phyloP scores from a whole-genome alignment of 1,140 invertebrate genomes.

The Ceratina japonica region DNA sequence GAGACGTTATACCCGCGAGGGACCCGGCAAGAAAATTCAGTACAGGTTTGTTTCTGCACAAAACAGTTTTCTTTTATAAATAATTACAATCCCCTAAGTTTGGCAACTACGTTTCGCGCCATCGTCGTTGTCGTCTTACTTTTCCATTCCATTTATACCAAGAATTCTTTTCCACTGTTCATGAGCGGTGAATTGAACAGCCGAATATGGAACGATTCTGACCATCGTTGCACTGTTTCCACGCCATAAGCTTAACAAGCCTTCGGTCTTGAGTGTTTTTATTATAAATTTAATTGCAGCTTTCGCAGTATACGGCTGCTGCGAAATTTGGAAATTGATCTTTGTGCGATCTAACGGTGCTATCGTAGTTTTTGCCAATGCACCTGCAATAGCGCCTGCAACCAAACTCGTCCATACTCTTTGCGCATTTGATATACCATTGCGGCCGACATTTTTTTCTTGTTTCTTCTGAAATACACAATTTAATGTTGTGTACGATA shows the following conservation, averaged over 20 bases:
- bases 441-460: slow-evolving; percentile 22
- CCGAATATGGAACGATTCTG: slow-evolving; percentile 96
- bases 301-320: slow-evolving; percentile 88
- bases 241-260: slow-evolving; percentile 92
- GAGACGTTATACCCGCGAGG: slow-evolving; percentile 95
- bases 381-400: slow-evolving; percentile 94
- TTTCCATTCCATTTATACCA: slow-evolving; percentile 84
- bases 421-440: slow-evolving; percentile 76
- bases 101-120: neutral
- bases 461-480: slow-evolving; percentile 46
- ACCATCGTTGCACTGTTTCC: slow-evolving; percentile 99
- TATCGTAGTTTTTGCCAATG: slow-evolving; percentile 96
- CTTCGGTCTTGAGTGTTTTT: slow-evolving; percentile 85
- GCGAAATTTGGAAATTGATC: slow-evolving; percentile 97
- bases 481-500: slow-evolving; percentile 33
- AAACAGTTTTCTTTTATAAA: neutral
- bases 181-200: slow-evolving; percentile 97
- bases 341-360: slow-evolving; percentile 98
- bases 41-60: slow-evolving; percentile 46
- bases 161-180: slow-evolving; percentile 96
- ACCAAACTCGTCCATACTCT: slow-evolving; percentile 85
- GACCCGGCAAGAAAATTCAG: slow-evolving; percentile 92
- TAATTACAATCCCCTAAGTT: neutral
- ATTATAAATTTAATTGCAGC: slow-evolving; percentile 90
- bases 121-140: slow-evolving; percentile 75